Conservation (phyloP, 2,113 vertebrate species). For the Cochlearius cochlearius region DNA sequence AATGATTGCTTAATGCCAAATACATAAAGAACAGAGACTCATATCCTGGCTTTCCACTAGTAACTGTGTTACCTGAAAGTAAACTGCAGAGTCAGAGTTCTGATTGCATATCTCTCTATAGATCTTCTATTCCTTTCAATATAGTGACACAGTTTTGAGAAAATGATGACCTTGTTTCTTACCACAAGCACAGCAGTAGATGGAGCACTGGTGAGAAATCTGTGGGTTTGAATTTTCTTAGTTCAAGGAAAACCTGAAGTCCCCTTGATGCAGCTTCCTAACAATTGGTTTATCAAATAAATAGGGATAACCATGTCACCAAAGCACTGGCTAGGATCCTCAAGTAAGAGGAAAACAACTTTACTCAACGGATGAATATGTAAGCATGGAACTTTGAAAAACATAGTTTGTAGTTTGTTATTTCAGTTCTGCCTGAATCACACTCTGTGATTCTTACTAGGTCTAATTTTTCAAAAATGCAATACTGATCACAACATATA, state of each 20-base stretch:
- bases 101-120: not conserved
- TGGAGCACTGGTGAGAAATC: not conserved
- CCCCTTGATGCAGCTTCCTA: not conserved
- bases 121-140: not conserved
- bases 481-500: not conserved
- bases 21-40: not conserved
- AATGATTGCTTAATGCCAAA: not conserved
- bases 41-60: not conserved
- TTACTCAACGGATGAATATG: not conserved
- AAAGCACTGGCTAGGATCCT: not conserved
- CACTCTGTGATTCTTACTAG: not conserved
- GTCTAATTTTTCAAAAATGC: not conserved
- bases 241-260: not conserved
- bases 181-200: not conserved
- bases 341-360: not conserved
- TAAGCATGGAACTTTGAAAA: not conserved
- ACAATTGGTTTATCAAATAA: not conserved
- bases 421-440: not conserved
- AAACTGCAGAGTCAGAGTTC: not conserved
- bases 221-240: not conserved
- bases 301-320: not conserved
- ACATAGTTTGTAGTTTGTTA: not conserved
- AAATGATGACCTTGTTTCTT: not conserved
- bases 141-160: not conserved
- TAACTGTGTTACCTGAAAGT: not conserved